Evolutionary conservation across 2,888 invertebrate species (phyloP), one percentile per base, ranked within the genome.

Genomic region (Lepidocyrtinus sp.): DNA sequence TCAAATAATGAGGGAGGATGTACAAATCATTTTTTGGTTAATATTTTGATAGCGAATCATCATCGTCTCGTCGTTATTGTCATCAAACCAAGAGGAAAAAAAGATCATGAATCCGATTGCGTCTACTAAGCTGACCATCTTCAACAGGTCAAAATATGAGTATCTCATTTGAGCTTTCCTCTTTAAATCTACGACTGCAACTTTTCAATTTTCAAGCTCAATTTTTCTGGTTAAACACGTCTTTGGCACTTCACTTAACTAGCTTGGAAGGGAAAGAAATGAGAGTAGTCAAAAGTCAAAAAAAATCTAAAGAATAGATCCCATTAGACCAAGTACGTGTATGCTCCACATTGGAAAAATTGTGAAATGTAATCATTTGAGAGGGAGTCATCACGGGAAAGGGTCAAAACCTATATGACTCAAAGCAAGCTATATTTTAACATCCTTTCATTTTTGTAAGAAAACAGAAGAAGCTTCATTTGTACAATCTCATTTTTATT

Each of bases 281-380:
- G 69, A 70, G 24, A 21, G 63, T 25, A 73, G 46, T 36, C 36
- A 36, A 36, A 36, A 36, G 36, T 12, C 12, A n/a, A n/a, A n/a
- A n/a, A n/a, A n/a, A n/a, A n/a, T n/a, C n/a, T n/a, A n/a, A n/a
- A n/a, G n/a, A n/a, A n/a, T n/a, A n/a, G n/a, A n/a, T 36, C 36
- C 36, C 36, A 36, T 36, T 36, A 9, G 36, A 5, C 36, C 36
- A n/a, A n/a, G n/a, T n/a, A n/a, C n/a, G n/a, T n/a, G n/a, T n/a
- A n/a, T n/a, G n/a, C n/a, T n/a, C n/a, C n/a, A n/a, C n/a, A n/a
- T n/a, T n/a, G n/a, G n/a, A n/a, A n/a, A n/a, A n/a, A n/a, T n/a
- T n/a, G n/a, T n/a, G n/a, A n/a, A 74, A 74, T 74, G 55, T 74
- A 75, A 75, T 75, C 67, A 75, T 61, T 61, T n/a, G n/a, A n/a